Conservation (phyloP, 2,888 invertebrate species). For the Saturnia pavonia region DNA sequence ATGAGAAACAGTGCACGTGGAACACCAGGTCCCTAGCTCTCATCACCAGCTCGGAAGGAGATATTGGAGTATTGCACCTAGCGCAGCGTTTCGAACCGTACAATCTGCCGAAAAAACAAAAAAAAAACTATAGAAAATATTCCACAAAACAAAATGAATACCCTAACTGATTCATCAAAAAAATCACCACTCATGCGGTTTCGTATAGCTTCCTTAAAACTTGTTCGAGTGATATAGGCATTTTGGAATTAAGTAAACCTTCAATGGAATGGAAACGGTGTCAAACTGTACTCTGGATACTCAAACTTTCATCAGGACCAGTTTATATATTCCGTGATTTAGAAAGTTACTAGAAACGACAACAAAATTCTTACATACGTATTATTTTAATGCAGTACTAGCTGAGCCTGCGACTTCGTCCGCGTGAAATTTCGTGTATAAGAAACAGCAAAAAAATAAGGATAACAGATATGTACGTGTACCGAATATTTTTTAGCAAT, state of each 20-base stretch:
- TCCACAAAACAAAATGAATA: background rate
- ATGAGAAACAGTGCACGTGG: conserved; percentile 97
- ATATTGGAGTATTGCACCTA: conserved; percentile 93
- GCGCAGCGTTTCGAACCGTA: conserved; percentile 95
- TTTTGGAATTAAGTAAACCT: background rate
- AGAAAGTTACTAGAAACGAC: background rate
- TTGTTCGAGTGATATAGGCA: background rate
- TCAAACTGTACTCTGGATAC: background rate
- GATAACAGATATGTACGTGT: too few species aligned
- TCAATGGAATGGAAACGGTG: background rate
- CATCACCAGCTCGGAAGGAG: conserved; percentile 97
- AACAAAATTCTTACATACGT: background rate
- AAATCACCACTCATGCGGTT: background rate
- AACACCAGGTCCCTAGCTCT: conserved; percentile 95
- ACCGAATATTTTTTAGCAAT: too few species aligned
- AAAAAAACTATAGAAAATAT: background rate
- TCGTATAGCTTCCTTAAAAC: background rate
- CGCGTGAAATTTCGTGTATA: too few species aligned
- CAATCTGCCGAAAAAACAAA: conserved; percentile 82
- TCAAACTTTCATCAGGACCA: background rate
- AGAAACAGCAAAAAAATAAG: too few species aligned
- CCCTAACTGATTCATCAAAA: background rate
- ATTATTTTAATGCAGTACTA: background rate
- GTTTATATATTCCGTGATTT: background rate
- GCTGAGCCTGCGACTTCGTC: too few species aligned